A percentile compares a stretch with the other conserved stretches of the same genome.
Evolutionary conservation across 2,888 invertebrate species (phyloP).

Genomic region (Colostygia pectinataria): DNA sequence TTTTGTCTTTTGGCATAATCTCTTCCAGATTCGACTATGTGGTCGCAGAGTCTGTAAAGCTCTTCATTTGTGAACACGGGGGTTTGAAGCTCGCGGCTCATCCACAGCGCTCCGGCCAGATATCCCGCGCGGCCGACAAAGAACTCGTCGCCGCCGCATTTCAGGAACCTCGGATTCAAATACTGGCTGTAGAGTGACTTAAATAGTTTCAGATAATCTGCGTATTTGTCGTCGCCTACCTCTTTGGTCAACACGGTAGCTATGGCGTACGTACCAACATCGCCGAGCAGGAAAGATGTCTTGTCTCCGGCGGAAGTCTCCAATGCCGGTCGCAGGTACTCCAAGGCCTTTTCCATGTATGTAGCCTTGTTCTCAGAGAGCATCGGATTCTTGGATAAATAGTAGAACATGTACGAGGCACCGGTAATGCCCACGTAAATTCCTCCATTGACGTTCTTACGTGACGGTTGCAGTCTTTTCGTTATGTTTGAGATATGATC

Average conservation of each 20-base stretch:
- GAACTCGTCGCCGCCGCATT: conserved; percentile 90
- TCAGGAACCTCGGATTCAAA: conserved; percentile 77
- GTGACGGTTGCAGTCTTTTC: conserved; percentile 58
- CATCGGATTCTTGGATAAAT: conserved; percentile 82
- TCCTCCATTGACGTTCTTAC: conserved; percentile 81
- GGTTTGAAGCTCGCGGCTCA: conserved; percentile 81
- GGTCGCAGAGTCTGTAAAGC: conserved; percentile 85
- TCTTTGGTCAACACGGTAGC: conserved; percentile 85
- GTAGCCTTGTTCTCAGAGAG: conserved; percentile 66
- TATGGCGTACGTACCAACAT: conserved; percentile 89
- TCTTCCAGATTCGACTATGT: conserved; percentile 88
- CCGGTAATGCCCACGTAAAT: conserved; percentile 88
- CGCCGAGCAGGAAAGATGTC: conserved; percentile 90
- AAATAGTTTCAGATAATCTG: conserved; percentile 60
- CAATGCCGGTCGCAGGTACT: conserved; percentile 85
- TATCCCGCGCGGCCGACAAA: conserved; percentile 94
- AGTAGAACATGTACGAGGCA: conserved; percentile 89
- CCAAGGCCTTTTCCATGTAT: conserved; percentile 83
- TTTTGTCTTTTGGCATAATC: conserved; percentile 84
- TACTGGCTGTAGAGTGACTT: conserved; percentile 63
- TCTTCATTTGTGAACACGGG: conserved; percentile 68
- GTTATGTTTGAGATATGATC: conserved; percentile 59
- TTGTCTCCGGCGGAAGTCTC: conserved; percentile 82
- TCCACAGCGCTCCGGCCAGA: conserved; percentile 89
- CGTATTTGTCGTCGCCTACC: conserved; percentile 65